Base-by-base conservation (phyloP, 2,797 vertebrate species). In the Halcyon badia region DNA sequence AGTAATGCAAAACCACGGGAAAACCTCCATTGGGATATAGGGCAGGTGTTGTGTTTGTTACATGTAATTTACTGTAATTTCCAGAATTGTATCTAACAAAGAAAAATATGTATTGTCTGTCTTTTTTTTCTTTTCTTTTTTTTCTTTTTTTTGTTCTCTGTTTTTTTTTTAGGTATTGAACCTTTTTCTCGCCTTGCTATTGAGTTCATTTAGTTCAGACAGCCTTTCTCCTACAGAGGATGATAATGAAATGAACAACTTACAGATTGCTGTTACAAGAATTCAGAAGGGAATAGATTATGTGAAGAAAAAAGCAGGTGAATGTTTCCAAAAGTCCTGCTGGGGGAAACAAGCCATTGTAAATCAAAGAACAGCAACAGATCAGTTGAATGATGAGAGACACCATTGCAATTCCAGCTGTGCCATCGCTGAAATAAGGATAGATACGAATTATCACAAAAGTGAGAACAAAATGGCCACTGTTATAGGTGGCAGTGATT, bases 181-280 rank as follows among this genome's bases (percentile, higher is more conserved):
- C 95, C 98, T 99, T 81, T 99, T 99, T 98, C 98, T 99, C 97
- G 99, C 99, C 83, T 98, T 99, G 95, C 97, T 99, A 90, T 96
- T 99, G 96, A 99, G 99, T 94, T 99, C 99, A 22, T 99, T 99
- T 97, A 99, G 99, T 95, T 99, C 99, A 16, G 99, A 99, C 97
- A 99, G 99, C 94, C 98, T 99, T 90, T 95, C 98, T 64, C 98
- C 98, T 39, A 97, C 96, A 8, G 99, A 99, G 0, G 99, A 99
- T 8, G 99, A 99, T 78, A 98, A 95, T 0, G 99, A 99, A 44
- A 98, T 98, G 84, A 99, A 99, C 97, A 99, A 99, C 86, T 95
- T 99, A 61, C 99, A 99, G 97, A 98, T 99, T 31, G 99, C 99
- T 28, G 95, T 99, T 24, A 96, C 92, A 73, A 99, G 99, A 68